These are phyloP conservation scores for Arbacia lixula DNA, from an alignment of 53 echinoderm and acorn worm species.

Conservation along the genomic window DNA sequence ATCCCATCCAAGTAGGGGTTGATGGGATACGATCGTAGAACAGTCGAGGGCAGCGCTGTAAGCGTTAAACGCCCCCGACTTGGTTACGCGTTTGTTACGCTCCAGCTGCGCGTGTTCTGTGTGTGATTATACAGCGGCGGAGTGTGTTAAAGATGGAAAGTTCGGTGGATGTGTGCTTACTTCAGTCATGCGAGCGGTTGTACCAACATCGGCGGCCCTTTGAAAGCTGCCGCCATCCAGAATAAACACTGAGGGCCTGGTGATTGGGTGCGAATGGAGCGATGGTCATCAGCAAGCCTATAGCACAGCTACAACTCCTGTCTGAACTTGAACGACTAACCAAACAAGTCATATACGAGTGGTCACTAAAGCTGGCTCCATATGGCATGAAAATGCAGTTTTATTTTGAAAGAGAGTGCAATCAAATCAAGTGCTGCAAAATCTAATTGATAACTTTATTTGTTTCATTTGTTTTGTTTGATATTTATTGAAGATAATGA, in stretches of 20 bases:
- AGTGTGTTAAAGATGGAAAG: slow-evolving; percentile 9
- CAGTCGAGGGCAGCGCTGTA: not conserved
- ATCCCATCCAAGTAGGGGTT: slow-evolving; percentile 18
- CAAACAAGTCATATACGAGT: too few species aligned
- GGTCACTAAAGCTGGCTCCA: too few species aligned
- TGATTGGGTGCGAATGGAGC: too few species aligned
- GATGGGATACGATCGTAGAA: slow-evolving; percentile 11
- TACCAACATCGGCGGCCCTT: slow-evolving; percentile 19
- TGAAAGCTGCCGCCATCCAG: slow-evolving; percentile 30
- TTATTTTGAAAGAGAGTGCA: too few species aligned
- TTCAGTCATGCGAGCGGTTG: slow-evolving; percentile 27
- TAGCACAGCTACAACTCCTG: too few species aligned
- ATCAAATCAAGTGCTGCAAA: too few species aligned
- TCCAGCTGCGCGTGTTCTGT: not conserved
- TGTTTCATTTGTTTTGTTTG: too few species aligned
- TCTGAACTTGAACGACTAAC: too few species aligned
- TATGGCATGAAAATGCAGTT: too few species aligned
- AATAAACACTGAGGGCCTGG: slow-evolving; percentile 43
- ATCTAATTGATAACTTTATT: too few species aligned
- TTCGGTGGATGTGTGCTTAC: slow-evolving; percentile 17
- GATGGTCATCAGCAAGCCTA: too few species aligned
- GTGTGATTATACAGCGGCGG: not conserved
- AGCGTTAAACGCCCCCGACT: not conserved
- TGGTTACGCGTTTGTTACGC: slow-evolving; percentile 13
- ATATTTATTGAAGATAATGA: too few species aligned